Evolutionary conservation across 2,888 invertebrate genomes (phyloP).

Genomic region (Meghimatium bilineatum): DNA sequence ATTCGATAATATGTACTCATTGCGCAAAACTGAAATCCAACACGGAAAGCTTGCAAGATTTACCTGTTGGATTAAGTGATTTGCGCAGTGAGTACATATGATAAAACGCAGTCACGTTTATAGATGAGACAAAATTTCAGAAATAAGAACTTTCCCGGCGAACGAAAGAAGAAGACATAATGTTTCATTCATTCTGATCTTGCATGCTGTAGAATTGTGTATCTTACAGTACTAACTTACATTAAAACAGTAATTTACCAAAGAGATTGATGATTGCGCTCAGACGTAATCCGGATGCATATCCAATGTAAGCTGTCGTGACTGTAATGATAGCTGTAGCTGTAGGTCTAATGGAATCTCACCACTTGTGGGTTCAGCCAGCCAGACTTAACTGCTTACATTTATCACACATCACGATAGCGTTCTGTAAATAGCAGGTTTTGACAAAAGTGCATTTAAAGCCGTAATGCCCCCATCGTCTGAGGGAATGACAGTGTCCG

Average conservation of each 20-base stretch:
- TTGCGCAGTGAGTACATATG: no score
- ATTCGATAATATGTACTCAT: no score
- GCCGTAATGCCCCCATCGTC: background rate
- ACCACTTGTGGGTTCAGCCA: slow-evolving; percentile 1
- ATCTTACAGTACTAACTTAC: background rate
- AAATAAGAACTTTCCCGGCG: no score
- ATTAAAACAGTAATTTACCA: background rate
- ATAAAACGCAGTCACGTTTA: no score
- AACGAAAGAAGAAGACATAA: no score
- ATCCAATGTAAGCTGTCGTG: background rate
- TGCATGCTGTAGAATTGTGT: no score
- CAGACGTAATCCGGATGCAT: background rate
- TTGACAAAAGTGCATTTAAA: background rate
- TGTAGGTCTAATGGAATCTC: background rate
- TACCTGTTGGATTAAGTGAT: no score
- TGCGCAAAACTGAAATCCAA: no score
- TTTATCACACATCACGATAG: slow-evolving; percentile 21
- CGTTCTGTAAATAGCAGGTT: slow-evolving; percentile 9
- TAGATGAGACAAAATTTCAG: no score
- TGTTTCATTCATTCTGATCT: no score
- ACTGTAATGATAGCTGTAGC: background rate
- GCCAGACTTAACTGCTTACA: background rate
- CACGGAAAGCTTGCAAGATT: no score
- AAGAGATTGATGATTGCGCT: background rate
- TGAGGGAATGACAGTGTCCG: background rate